These are phyloP conservation scores for Colletes gigas DNA, from an alignment of 1,140 invertebrate genomes.

Conservation along the genomic window DNA sequence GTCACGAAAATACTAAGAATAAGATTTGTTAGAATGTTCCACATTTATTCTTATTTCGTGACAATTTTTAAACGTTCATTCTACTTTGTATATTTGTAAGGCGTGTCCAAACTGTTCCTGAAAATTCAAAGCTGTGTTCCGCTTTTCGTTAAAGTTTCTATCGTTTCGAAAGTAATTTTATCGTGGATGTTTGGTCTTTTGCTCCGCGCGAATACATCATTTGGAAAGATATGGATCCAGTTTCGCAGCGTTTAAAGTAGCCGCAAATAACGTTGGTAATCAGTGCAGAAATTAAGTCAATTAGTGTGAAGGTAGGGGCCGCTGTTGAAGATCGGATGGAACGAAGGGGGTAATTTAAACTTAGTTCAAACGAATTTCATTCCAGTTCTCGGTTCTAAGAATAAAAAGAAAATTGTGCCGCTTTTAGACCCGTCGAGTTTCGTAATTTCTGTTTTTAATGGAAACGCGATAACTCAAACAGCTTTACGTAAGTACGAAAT, in stretches of 20 bases:
- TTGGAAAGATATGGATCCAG: constrained; percentile 11
- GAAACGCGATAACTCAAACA: constrained; percentile 39
- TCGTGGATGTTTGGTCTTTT: constrained; percentile 17
- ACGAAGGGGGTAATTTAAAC: constrained; percentile 60
- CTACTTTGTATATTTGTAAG: too few relatives aligned
- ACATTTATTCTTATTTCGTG: too few relatives aligned
- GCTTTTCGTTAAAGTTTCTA: background rate
- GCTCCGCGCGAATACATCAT: constrained; percentile 4
- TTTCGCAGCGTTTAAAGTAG: constrained; percentile 41
- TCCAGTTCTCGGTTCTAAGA: constrained; percentile 19
- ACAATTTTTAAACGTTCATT: too few relatives aligned
- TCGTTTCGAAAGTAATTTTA: constrained; percentile 28
- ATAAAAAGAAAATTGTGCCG: constrained; percentile 42
- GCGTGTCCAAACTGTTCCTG: background rate
- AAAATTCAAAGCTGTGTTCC: background rate
- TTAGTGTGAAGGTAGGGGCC: constrained; percentile 52
- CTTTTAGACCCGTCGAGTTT: background rate
- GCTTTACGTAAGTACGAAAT: constrained; percentile 16
- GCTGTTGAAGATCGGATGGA: constrained; percentile 30
- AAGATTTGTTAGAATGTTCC: too few relatives aligned
- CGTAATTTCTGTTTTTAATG: constrained; percentile 47
- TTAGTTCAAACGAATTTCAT: constrained; percentile 50
- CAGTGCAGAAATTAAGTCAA: constrained; percentile 62
- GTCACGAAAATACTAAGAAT: too few relatives aligned
- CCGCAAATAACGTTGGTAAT: constrained; percentile 59